phyloP scores from a whole-genome alignment of 37 sponge, comb jelly and placozoan genomes.

The Dysidea cf. avara region DNA sequence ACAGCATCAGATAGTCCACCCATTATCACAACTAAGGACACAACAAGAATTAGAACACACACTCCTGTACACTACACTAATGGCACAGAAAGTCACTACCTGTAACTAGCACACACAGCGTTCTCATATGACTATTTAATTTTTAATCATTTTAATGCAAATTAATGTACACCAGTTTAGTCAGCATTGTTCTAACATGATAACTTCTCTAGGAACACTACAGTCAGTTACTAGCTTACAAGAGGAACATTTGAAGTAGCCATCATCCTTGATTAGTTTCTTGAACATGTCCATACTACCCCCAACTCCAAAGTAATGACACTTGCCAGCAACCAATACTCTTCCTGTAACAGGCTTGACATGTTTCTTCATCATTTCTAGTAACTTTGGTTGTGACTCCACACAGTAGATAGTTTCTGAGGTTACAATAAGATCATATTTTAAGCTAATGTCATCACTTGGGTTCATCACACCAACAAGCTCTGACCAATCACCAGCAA shows the following conservation, averaged over 20 bases:
- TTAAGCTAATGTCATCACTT: background rate
- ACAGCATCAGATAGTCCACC: too few relatives aligned
- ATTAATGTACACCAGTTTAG: too few relatives aligned
- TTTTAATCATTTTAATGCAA: too few relatives aligned
- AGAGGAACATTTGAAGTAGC: slow-evolving; percentile 30
- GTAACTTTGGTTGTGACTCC: slow-evolving; percentile 59
- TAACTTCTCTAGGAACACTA: slow-evolving; percentile 35
- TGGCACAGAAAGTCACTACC: too few relatives aligned
- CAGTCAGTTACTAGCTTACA: slow-evolving; percentile 1
- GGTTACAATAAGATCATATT: slow-evolving; percentile 87
- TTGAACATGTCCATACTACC: slow-evolving; percentile 73
- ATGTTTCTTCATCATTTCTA: slow-evolving; percentile 50
- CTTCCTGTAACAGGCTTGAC: slow-evolving; percentile 47
- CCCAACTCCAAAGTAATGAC: slow-evolving; percentile 94
- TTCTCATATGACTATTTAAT: too few relatives aligned
- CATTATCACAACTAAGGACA: too few relatives aligned
- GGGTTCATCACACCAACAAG: background rate
- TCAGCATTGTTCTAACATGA: slow-evolving; percentile 8
- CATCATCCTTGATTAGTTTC: slow-evolving; percentile 61
- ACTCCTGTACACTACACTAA: too few relatives aligned
- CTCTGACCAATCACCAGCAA: slow-evolving; percentile 70
- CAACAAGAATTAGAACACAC: too few relatives aligned
- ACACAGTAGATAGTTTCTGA: slow-evolving; percentile 92
- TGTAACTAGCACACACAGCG: too few relatives aligned
- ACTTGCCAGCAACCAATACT: slow-evolving; percentile 84